A percentile compares a stretch with the other conserved stretches of the same genome.
phyloP scores from a whole-genome alignment of 2,888 invertebrate species.

The Drosophila gaucha region DNA sequence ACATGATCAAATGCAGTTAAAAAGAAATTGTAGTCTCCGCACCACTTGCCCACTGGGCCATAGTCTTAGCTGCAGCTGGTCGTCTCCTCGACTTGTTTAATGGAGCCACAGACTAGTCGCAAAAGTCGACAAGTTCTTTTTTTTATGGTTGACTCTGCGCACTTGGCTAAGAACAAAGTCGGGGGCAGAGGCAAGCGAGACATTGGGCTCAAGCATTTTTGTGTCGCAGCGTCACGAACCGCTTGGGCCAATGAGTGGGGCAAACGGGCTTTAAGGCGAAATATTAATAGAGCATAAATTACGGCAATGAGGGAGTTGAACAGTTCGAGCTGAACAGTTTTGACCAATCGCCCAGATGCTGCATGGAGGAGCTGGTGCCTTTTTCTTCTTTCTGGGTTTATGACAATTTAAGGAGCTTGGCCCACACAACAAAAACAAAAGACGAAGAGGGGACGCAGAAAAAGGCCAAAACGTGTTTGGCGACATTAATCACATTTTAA shows the following conservation, averaged over 20 bases:
- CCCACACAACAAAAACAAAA: conserved; percentile 39
- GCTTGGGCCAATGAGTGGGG: conserved; percentile 11
- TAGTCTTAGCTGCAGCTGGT: background rate
- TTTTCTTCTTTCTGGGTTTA: conserved; percentile 46
- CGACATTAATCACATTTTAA: conserved; percentile 78
- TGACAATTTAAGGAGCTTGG: conserved; percentile 72
- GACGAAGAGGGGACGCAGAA: conserved; percentile 11
- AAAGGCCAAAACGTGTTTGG: conserved; percentile 21
- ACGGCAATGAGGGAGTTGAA: conserved; percentile 41
- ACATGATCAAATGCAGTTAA: background rate
- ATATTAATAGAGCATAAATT: conserved; percentile 81
- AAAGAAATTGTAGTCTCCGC: too few species aligned
- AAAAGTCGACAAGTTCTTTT: conserved; percentile 18
- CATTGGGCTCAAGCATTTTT: conserved; percentile 23
- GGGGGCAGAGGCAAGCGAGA: conserved; percentile 8
- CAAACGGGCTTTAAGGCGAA: conserved; percentile 56
- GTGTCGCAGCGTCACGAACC: conserved; percentile 33
- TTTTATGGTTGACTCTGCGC: conserved; percentile 34
- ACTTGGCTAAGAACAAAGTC: conserved; percentile 46
- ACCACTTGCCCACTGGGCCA: background rate
- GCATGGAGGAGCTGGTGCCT: conserved; percentile 31
- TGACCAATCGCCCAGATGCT: conserved; percentile 15
- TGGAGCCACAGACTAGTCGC: conserved; percentile 13
- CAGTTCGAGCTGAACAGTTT: conserved; percentile 7
- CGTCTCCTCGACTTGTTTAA: conserved; percentile 14